These are phyloP conservation scores for Neotragus moschatus DNA, from an alignment of 2,113 vertebrate species.

Conservation along the genomic window DNA sequence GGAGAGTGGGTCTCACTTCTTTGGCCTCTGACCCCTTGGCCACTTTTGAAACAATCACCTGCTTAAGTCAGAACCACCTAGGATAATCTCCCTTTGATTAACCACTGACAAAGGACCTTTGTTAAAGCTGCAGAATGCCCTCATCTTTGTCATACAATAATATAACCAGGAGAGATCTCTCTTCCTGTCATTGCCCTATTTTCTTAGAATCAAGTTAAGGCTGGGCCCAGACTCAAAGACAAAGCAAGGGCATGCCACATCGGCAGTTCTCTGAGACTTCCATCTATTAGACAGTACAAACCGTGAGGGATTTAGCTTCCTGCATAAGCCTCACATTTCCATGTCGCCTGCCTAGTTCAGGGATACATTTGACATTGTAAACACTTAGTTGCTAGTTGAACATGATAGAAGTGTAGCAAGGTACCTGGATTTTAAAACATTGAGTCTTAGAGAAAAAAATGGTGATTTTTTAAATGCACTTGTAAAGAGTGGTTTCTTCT, in stretches of 20 bases:
- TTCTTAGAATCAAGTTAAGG: not conserved
- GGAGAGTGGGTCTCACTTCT: not conserved
- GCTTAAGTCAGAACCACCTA: not conserved
- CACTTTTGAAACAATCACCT: not conserved
- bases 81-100: not conserved
- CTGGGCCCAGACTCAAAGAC: not conserved
- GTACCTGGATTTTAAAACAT: not conserved
- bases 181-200: not conserved
- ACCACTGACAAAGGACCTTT: not conserved
- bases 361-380: not conserved
- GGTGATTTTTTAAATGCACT: not conserved
- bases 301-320: accelerated
- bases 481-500: not conserved
- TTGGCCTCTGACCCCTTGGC: not conserved
- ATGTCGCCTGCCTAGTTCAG: not conserved
- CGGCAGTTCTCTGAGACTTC: not conserved
- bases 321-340: not conserved
- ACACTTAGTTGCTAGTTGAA: not conserved
- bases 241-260: accelerated
- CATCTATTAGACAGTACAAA: not conserved
- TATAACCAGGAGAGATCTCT: not conserved
- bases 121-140: not conserved
- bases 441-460: not conserved
- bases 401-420: not conserved
- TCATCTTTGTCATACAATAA: not conserved